Evolutionary conservation across 35 echinoderm and acorn worm genomes (phyloP).

Genomic region (Nesometra sesokonis): DNA sequence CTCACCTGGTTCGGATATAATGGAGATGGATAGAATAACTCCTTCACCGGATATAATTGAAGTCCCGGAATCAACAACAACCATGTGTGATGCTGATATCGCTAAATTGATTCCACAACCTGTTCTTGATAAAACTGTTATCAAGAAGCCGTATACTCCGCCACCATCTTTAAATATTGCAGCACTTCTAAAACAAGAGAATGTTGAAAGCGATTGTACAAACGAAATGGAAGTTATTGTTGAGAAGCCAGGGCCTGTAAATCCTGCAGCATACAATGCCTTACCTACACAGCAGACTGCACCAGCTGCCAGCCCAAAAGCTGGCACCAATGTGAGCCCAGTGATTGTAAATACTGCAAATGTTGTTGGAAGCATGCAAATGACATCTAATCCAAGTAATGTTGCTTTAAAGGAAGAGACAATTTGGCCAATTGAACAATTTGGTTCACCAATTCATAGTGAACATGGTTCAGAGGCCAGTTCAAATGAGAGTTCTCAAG

Average conservation of each 20-base stretch:
- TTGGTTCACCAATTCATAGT: slow-evolving; percentile 55
- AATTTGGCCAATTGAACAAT: slow-evolving; percentile 23
- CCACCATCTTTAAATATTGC: slow-evolving; percentile 20
- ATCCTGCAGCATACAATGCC: not conserved
- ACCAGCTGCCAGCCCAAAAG: not conserved
- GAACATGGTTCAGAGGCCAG: slow-evolving; percentile 59
- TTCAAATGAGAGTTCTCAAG: slow-evolving; percentile 32
- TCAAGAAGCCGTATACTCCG: slow-evolving; percentile 50
- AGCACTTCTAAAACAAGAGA: slow-evolving; percentile 6
- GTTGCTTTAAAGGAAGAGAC: slow-evolving; percentile 20
- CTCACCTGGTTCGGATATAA: not conserved
- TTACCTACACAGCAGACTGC: not conserved
- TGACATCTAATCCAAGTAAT: not conserved
- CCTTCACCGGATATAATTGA: slow-evolving; percentile 22
- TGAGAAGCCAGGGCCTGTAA: not conserved
- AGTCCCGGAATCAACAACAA: not conserved
- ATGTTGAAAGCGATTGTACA: not conserved
- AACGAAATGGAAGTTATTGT: not conserved
- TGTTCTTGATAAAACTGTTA: slow-evolving; percentile 44
- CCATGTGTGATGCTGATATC: slow-evolving; percentile 16
- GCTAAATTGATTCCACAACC: slow-evolving; percentile 53
- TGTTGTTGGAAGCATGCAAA: not conserved
- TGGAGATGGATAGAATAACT: slow-evolving; percentile 16
- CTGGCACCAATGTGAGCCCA: not conserved
- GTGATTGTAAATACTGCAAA: not conserved